These are phyloP conservation scores for Monochamus saltuarius DNA, from an alignment of 1,140 invertebrate species.

Conservation along the genomic window DNA sequence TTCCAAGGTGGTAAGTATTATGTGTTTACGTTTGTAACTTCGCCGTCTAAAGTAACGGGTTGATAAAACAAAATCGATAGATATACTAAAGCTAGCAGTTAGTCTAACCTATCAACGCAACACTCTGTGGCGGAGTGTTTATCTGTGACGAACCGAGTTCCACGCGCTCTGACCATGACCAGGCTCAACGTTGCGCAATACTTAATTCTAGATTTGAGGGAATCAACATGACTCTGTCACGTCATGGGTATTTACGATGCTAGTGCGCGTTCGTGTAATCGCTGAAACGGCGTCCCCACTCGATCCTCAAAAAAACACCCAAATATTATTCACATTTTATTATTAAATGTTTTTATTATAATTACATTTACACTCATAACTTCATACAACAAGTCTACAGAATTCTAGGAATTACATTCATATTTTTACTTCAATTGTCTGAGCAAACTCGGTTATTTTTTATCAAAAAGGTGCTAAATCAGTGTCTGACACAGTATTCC, in stretches of 20 bases:
- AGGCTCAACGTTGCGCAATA: constrained; percentile 42
- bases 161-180: constrained; percentile 42
- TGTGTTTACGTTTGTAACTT: neutral
- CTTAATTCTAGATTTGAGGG: constrained; percentile 41
- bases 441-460: too few relatives aligned
- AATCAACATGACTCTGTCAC: constrained; percentile 30
- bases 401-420: too few relatives aligned
- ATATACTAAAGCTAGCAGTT: neutral
- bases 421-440: too few relatives aligned
- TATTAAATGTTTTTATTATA: too few relatives aligned
- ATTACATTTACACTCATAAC: too few relatives aligned
- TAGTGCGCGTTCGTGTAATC: too few relatives aligned
- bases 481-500: too few relatives aligned
- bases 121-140: constrained; percentile 9
- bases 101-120: neutral
- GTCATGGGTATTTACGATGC: constrained; percentile 33
- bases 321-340: too few relatives aligned
- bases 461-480: too few relatives aligned
- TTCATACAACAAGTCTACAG: too few relatives aligned
- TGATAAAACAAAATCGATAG: neutral
- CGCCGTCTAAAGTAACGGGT: neutral
- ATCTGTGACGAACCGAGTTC: constrained; percentile 25
- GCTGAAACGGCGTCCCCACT: too few relatives aligned
- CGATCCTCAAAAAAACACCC: too few relatives aligned
- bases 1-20: neutral